Evolutionary conservation across 2,888 invertebrate species (phyloP).

Genomic region (Podotricha telesiphe): DNA sequence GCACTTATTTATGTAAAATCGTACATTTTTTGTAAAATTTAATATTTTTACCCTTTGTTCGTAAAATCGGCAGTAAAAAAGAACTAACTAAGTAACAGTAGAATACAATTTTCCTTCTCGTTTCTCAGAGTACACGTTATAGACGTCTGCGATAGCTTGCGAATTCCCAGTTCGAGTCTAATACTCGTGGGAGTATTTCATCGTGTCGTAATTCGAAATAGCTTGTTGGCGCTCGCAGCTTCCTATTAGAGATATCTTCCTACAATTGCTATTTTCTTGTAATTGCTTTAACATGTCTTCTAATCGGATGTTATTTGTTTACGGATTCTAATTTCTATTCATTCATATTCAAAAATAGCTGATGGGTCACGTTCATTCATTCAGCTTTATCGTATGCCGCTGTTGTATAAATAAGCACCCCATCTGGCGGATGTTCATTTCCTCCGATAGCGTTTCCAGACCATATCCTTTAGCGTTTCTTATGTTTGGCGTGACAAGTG

Average conservation of each 20-base stretch:
- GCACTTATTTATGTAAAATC: no score
- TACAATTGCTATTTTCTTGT: conserved; percentile 44
- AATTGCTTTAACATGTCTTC: conserved; percentile 6
- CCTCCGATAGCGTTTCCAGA: conserved; percentile 78
- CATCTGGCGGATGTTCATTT: conserved; percentile 82
- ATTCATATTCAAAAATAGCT: conserved; percentile 45
- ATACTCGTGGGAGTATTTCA: conserved; percentile 48
- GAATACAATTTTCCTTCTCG: conserved; percentile 2
- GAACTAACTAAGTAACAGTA: neutral
- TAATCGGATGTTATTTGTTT: conserved; percentile 16
- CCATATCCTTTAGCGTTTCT: conserved; percentile 69
- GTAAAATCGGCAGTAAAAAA: neutral
- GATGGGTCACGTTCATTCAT: conserved; percentile 43
- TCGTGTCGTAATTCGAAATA: conserved; percentile 51
- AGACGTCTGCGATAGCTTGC: conserved; percentile 13
- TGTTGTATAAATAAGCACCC: conserved; percentile 56
- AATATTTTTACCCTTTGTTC: no score
- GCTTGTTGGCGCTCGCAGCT: conserved; percentile 51
- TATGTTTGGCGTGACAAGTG: conserved; percentile 66
- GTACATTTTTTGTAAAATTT: no score
- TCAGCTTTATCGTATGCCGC: conserved; percentile 42
- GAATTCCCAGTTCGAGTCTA: conserved; percentile 17
- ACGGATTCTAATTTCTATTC: conserved; percentile 29
- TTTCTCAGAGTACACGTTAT: neutral
- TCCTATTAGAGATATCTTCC: conserved; percentile 50